Conservation (phyloP, 2,113 vertebrate genomes). For the Hypomesus transpacificus region DNA sequence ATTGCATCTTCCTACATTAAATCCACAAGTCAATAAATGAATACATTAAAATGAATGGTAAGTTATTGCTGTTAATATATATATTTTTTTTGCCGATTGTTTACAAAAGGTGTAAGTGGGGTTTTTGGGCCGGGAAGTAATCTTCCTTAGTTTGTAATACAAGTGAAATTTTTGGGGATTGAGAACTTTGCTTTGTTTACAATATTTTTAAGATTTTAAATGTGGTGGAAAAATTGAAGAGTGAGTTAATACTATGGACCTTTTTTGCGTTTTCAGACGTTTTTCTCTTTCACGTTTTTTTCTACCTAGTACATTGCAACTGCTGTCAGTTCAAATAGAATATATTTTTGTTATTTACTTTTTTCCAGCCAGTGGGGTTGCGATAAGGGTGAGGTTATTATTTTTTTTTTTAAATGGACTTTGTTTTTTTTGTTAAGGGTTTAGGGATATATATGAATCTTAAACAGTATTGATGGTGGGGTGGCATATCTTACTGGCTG, state of each 20-base stretch:
- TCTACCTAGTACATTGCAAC: conserved; percentile 72
- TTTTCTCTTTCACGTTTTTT: conserved; percentile 72
- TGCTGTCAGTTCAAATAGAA: conserved; percentile 76
- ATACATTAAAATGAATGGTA: conserved; percentile 92
- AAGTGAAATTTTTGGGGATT: conserved; percentile 76
- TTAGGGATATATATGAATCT: conserved; percentile 41
- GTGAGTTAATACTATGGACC: conserved; percentile 64
- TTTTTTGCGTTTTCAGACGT: conserved; percentile 45
- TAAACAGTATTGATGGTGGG: conserved; percentile 40
- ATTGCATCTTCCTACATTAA: conserved; percentile 77
- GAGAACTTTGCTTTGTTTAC: conserved; percentile 76
- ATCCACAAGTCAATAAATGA: conserved; percentile 71
- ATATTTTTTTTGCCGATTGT: conserved; percentile 77
- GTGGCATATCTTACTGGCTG: not conserved
- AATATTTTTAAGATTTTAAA: conserved; percentile 80
- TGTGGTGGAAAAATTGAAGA: conserved; percentile 70
- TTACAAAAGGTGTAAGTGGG: conserved; percentile 73
- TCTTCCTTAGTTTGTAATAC: conserved; percentile 72
- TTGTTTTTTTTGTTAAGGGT: conserved; percentile 24
- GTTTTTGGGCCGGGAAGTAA: conserved; percentile 70
- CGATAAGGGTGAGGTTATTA: conserved; percentile 27
- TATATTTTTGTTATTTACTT: conserved; percentile 81
- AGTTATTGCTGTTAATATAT: conserved; percentile 84
- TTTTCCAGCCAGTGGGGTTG: conserved; percentile 22
- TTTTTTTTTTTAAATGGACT: conserved; percentile 18